Conservation (phyloP, 2,797 vertebrate species). For the Lacerta agilis region DNA sequence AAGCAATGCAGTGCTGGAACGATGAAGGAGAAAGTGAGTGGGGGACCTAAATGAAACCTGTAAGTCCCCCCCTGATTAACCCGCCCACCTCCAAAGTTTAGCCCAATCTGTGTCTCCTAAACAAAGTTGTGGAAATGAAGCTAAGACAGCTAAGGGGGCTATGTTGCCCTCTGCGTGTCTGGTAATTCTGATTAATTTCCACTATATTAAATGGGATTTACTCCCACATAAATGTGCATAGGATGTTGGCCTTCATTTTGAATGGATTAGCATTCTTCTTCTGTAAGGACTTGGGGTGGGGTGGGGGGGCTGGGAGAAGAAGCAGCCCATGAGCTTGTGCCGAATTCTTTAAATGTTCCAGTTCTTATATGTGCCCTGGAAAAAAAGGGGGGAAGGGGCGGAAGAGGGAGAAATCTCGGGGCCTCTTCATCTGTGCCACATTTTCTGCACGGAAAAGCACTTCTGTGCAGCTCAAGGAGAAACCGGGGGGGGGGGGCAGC, state of each 20-base stretch:
- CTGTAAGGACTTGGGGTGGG: not conserved
- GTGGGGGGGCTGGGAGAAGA: not conserved
- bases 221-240: not conserved
- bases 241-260: not conserved
- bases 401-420: not conserved
- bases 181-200: not conserved
- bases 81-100: not conserved
- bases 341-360: not conserved
- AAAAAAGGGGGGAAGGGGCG: not conserved
- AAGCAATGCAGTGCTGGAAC: not conserved
- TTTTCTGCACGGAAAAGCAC: no score
- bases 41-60: not conserved
- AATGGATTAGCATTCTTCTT: not conserved
- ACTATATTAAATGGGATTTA: not conserved
- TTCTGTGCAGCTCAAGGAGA: not conserved
- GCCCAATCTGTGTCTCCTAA: not conserved
- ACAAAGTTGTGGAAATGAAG: not conserved
- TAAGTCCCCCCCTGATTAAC: no score
- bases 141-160: not conserved
- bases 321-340: no score
- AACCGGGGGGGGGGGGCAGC: not conserved
- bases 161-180: no score
- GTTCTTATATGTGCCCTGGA: not conserved
- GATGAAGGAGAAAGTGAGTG: not conserved
- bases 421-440: not conserved